phyloP scores from a whole-genome alignment of 2,797 vertebrate species.

The Helicolenus hilgendorfi region DNA sequence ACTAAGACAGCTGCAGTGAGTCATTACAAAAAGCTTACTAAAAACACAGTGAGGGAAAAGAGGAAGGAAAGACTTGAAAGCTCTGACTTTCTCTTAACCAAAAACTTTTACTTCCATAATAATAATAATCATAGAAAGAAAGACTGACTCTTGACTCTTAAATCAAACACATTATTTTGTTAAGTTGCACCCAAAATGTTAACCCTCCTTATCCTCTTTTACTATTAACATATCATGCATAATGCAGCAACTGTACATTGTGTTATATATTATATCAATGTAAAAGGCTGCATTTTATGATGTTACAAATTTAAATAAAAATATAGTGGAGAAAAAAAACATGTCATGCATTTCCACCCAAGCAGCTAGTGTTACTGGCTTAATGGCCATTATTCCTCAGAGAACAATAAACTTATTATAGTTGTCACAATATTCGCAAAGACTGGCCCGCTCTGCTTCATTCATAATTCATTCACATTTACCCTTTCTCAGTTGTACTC shows the following conservation, averaged over 20 bases:
- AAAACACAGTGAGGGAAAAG: not conserved
- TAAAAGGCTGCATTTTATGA: too few relatives aligned
- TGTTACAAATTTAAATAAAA: too few relatives aligned
- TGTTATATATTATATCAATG: too few relatives aligned
- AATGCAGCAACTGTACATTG: not conserved
- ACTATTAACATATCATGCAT: not conserved
- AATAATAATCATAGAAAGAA: not conserved
- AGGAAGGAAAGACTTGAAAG: not conserved
- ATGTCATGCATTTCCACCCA: not conserved
- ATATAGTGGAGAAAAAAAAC: not conserved
- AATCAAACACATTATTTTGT: not conserved
- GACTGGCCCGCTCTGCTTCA: not conserved
- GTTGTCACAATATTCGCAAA: slow-evolving; percentile 22
- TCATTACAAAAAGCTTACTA: not conserved
- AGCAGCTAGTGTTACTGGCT: not conserved
- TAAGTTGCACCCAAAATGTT: not conserved
- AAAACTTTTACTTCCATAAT: not conserved
- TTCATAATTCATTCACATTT: slow-evolving; percentile 36
- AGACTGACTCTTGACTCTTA: not conserved
- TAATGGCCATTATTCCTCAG: not conserved
- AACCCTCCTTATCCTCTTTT: not conserved
- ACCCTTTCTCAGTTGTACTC: not conserved
- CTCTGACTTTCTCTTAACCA: not conserved
- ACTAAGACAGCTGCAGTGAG: not conserved
- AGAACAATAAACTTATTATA: not conserved